Base-by-base conservation (phyloP, 2,113 vertebrate genomes). In the Bettongia penicillata region DNA sequence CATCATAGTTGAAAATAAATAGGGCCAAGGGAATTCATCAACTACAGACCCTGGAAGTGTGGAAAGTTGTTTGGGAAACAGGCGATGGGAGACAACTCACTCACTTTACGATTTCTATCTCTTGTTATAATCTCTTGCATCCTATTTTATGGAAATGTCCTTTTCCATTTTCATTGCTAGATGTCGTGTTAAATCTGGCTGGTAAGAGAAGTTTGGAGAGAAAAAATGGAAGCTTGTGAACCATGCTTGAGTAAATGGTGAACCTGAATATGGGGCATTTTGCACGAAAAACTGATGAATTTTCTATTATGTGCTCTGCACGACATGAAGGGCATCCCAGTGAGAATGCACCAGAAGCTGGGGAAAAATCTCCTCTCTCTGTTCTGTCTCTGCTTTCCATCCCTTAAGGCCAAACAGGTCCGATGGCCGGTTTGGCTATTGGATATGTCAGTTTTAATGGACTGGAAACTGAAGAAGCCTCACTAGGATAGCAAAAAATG, bases 401-500 rank as follows among this genome's bases (percentile, higher is more conserved):
- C 92, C 92, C 95, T 0, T 51, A 49, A 55, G 92, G 48, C 96
- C n/a, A 94, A 97, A 93, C 43, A 10, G 0, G 0, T 0, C 89
- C 99, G 98, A 99, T 97, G 95, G 99, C 97, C 98, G 98, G 97
- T 96, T 95, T 94, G 94, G 96, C 98, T 98, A 99, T 98, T 95
- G 0, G 94, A 98, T 97, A 57, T 98, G 99, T 98, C 99, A 97
- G 98, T 96, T 98, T 98, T 99, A 99, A 99, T 99, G 99, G 99
- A 96, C 98, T 98, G 98, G 99, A 98, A 99, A 99, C 98, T 96
- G 98, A 98, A 99, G 98, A 98, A 98, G 97, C 95, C 96, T 96
- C 2, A 93, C 97, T 98, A 97, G 98, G 98, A 97, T 98, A 91
- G 91, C 98, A 97, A 77, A 91, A 90, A 48, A 97, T 89, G 95